Base-by-base conservation (phyloP, 1,140 invertebrate genomes). In the Leptinotarsa undecemlineata region DNA sequence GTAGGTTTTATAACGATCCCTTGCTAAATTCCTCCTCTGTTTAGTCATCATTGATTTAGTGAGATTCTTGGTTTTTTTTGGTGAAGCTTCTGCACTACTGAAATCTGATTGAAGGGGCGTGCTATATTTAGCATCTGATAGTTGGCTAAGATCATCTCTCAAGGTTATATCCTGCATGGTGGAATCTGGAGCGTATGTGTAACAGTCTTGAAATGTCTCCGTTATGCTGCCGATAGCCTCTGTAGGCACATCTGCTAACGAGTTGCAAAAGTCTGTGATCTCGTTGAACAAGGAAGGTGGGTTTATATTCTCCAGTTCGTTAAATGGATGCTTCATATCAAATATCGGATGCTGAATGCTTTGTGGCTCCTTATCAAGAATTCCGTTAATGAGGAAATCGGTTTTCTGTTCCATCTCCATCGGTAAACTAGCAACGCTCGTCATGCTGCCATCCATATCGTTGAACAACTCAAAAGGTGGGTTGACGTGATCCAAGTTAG, bases 391-490 rank as follows among this genome's bases (percentile, higher is more conserved):
- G 13, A 78, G 47, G 71, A 81, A 82, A 76, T 82, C 80, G 0
- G 72, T 48, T 75, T 78, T 80, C 3, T 74, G 20, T 75, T 94
- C 93, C 1, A 89, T 91, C 5, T 92, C 87, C 85, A 94, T 93
- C 15, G 90, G 91, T 48, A 96, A 93, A 80, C 93, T 95, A 0
- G 92, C 92, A 1, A 96, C 92, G 72, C 94, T 96, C 11, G 94
- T 85, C 90, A 95, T 94, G 78, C 91, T 93, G 51, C 90, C 91
- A 78, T 93, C 92, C 87, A 95, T 91, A 78, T 94, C 93, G 76
- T 94, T 90, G 64, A 94, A 92, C 90, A 96, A 91, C 76, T 92
- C 88, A 0, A 93, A 94, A 0, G 94, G 94, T 17, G 94, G 94
- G 79, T 94, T 93, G 1, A 94, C 90, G 76, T 93, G 93, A 21